Base-by-base conservation (phyloP, 2,888 invertebrate species). In the Atrina japonica region DNA sequence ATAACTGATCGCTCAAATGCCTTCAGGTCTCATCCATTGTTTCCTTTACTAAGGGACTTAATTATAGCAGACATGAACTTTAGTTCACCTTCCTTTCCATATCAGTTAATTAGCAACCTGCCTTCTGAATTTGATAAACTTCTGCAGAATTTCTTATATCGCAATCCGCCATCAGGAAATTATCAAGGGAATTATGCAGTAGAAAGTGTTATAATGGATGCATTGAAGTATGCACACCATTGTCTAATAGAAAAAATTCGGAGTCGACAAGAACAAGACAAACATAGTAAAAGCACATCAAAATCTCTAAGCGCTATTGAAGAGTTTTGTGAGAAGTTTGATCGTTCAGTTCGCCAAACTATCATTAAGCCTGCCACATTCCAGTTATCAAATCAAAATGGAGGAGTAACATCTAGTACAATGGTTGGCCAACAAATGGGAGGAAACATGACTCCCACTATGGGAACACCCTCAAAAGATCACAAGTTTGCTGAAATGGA, bases 11-110 rank as follows among this genome's bases (percentile, higher is more conserved):
- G 85, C 49, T 88, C 88, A 43, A 86, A 83, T 61, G 89, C 89
- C 30, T 90, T 89, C 78, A 79, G 89, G 50, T 88, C 89, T 18
- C 90, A 90, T 77, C 89, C 90, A 2, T 78, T 90, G 66, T 90
- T 88, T 75, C 88, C 88, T 1, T 81, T 90, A 49, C 80, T 90
- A 45, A 83, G 90, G 58, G 90, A 90, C 70, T 80, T 90, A 72
- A 88, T 89, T 70, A 89, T 90, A 59, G 89, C 90, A 16, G 89
- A 90, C 76, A 88, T 89, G 88, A 90, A 90, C 80, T 90, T 89
- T 71, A 83, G 85, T 66, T 83, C 85, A 5, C 89, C 89, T 7
- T 81, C 84, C 60, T 89, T 89, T 73, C 90, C 89, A 40, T 89
- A 89, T 75, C 86, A 86, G 71, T 83, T 90, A 25, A 89, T 90